Percentiles rank a stretch among this genome's conserved stretches.
Conservation (phyloP, 2,888 invertebrate species). For the Drosophila nr. perissopoda region DNA sequence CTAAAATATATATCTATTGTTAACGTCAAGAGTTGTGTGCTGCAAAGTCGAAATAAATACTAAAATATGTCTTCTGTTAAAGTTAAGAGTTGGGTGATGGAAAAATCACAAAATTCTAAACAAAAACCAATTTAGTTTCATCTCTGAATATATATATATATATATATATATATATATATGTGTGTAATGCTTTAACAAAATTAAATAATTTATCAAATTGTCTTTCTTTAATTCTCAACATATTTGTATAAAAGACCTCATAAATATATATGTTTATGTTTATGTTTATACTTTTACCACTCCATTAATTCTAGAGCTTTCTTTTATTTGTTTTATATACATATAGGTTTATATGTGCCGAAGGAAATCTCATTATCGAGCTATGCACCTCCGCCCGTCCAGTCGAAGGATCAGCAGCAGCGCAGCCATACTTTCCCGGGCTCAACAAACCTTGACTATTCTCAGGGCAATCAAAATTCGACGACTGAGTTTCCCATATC, state of each 20-base stretch:
- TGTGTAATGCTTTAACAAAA: not conserved
- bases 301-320: not conserved
- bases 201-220: not conserved
- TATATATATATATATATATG: too few species aligned
- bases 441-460: slow-evolving; percentile 1
- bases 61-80: not conserved
- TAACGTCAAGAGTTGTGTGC: not conserved
- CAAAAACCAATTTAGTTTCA: not conserved
- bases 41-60: not conserved
- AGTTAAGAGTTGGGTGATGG: not conserved
- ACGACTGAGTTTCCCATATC: slow-evolving; percentile 34
- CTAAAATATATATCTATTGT: not conserved
- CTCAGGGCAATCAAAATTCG: slow-evolving; percentile 1
- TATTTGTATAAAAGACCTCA: not conserved
- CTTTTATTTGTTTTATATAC: not conserved
- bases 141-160: not conserved
- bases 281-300: not conserved
- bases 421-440: not conserved
- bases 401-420: slow-evolving; percentile 10
- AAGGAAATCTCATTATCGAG: slow-evolving; percentile 84
- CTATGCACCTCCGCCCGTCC: slow-evolving; percentile 81
- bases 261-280: not conserved
- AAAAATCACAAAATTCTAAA: not conserved
- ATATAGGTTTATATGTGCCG: slow-evolving; percentile 83
- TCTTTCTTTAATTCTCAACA: not conserved